Conservation (phyloP, 2,888 invertebrate genomes). For the Acrobasis consociella region DNA sequence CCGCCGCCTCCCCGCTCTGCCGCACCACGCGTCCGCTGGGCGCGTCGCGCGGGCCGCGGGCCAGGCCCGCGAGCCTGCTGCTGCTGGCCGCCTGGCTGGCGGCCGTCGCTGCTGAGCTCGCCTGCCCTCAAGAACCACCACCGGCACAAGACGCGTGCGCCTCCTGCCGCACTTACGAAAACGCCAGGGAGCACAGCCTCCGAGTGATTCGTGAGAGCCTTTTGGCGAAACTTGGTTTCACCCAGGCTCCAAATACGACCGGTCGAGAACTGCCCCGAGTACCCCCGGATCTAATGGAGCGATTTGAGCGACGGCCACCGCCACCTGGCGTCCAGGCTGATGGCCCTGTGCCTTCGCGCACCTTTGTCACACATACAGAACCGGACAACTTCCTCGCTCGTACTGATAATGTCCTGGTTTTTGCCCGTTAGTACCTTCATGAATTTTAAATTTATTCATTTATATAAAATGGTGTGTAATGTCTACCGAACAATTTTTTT, state of each 20-base stretch:
- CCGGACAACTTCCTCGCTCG: constrained; percentile 86
- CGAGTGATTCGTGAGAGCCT: constrained; percentile 85
- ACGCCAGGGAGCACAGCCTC: constrained; percentile 83
- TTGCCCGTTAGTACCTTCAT: constrained; percentile 83
- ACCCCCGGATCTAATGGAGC: constrained; percentile 80
- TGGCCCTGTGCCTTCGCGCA: constrained; percentile 76
- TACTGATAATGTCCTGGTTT: constrained; percentile 86
- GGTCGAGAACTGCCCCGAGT: constrained; percentile 82
- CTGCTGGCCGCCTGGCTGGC: constrained; percentile 79
- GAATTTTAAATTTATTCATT: neutral
- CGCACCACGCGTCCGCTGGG: constrained; percentile 82
- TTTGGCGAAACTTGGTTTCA: constrained; percentile 84
- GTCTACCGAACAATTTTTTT: neutral
- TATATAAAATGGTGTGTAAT: constrained; percentile 12
- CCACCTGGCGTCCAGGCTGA: constrained; percentile 84
- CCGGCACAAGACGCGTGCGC: constrained; percentile 69
- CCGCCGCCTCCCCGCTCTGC: constrained; percentile 78
- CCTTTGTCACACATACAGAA: constrained; percentile 81
- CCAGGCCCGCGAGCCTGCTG: constrained; percentile 82
- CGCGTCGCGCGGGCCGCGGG: constrained; percentile 82
- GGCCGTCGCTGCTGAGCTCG: constrained; percentile 68
- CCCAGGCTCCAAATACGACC: constrained; percentile 85
- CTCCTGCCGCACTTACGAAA: constrained; percentile 81
- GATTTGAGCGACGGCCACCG: constrained; percentile 77
- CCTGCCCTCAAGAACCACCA: constrained; percentile 66